Evolutionary conservation across 2,888 invertebrate genomes (phyloP), one percentile per base, ranked within the genome.

Genomic region (Hermaeophaga mercurialis): DNA sequence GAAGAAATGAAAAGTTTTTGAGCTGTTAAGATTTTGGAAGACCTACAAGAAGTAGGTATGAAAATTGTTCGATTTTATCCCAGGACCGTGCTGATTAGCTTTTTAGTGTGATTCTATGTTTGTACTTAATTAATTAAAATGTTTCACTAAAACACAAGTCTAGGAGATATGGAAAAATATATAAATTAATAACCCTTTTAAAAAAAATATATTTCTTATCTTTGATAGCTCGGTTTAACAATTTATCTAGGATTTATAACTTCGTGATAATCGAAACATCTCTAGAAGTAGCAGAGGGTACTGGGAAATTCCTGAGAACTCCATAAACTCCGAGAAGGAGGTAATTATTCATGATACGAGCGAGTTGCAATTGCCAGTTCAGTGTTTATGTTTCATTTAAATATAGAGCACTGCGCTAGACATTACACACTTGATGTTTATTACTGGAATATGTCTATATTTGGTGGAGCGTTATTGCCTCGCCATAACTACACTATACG

Each of bases 381-480:
- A 45, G 44, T 61, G 61, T 61, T 61, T 59, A 59, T 59, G 56
- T 59, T 61, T 56, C 56, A 58, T 61, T 54, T 59, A 54, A 61
- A 61, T 58, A 58, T 47, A 58, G 58, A 47, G 50, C 54, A 18
- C 33, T 49, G 49, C 18, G 44, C 31, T 11, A 33, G 33, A 56
- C 55, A 57, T 54, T 31, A 24, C 54, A 24, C 38, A 47, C 57
- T 59, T 57, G 44, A 55, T 41, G 52, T 58, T 58, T 45, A 61
- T 58, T 58, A 45, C 46, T 36, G n/a, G 43, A 31, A 57, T 36
- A 52, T 43, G 52, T 52, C 33, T 43, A 52, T 43, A 52, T 52
- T 52, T 43, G 43, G 52, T 11, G 17, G 31, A 52, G 26, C 15
- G 18, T 47, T 47, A 47, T 47, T 36, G 17, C 34, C 19, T 1